Percentiles rank a stretch among this genome's conserved stretches.
Evolutionary conservation across 30 jellyfish, hydroid and myxozoan genomes (phyloP).

Genomic region (Hydractinia echinata): DNA sequence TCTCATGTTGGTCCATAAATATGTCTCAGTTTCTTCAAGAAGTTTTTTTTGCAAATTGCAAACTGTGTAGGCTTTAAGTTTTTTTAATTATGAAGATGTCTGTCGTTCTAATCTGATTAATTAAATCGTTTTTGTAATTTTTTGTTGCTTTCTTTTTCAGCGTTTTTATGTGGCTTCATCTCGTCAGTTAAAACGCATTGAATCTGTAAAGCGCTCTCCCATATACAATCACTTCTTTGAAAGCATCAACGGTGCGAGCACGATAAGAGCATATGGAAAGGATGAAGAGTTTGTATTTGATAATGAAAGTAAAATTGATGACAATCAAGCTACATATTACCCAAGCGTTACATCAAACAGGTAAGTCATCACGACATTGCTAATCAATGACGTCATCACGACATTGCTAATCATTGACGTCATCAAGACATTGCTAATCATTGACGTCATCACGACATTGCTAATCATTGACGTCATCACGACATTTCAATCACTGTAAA

Average conservation of each 20-base stretch:
- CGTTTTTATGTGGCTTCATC: constrained; percentile 94
- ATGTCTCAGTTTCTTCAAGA: not conserved
- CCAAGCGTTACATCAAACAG: constrained; percentile 79
- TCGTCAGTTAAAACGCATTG: constrained; percentile 89
- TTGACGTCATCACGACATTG: too few species aligned
- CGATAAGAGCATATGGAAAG: constrained; percentile 71
- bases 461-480: too few species aligned
- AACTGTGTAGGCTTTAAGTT: too few species aligned
- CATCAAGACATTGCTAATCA: too few species aligned
- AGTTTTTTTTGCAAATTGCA: not conserved
- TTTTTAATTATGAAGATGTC: not conserved
- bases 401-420: too few species aligned
- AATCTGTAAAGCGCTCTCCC: constrained; percentile 88
- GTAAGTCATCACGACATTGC: constrained; percentile 28
- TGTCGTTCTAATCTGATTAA: not conserved
- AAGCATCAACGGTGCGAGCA: constrained; percentile 86
- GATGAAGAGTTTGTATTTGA: constrained; percentile 54
- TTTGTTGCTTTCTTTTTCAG: constrained; percentile 29
- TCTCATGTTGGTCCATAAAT: not conserved
- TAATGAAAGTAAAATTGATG: constrained; percentile 61
- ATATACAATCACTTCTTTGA: constrained; percentile 87
- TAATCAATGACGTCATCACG: too few species aligned
- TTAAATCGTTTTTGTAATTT: not conserved
- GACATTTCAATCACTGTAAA: not conserved
- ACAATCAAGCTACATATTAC: constrained; percentile 71